A percentile compares a stretch with the other conserved stretches of the same genome.
Evolutionary conservation across 2,113 vertebrate species (phyloP).

Genomic region (Syngnathoides biaculeatus): DNA sequence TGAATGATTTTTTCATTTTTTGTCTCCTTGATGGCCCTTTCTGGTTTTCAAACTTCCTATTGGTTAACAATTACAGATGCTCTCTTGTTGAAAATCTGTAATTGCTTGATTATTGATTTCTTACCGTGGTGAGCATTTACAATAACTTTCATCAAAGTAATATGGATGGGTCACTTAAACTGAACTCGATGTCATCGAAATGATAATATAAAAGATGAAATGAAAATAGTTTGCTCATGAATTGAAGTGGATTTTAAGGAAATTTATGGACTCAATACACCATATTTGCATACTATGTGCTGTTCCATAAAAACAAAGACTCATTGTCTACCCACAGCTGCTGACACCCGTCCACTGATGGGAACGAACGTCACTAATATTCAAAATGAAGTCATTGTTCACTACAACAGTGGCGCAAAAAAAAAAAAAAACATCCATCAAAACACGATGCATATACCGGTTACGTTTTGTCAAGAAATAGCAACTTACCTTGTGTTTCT

Average conservation of each 20-base stretch:
- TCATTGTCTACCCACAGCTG: too few species aligned
- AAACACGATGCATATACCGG: background rate
- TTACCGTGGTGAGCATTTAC: too few species aligned
- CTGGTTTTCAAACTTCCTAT: conserved; percentile 39
- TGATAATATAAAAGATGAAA: background rate
- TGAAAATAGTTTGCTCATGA: background rate
- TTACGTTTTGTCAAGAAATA: background rate
- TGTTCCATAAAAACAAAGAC: background rate
- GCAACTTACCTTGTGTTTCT: background rate
- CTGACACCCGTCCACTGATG: background rate
- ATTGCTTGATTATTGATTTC: too few species aligned
- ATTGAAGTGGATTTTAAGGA: background rate
- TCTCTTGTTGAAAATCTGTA: conserved; percentile 1
- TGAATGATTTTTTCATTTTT: too few species aligned
- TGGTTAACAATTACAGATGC: conserved; percentile 11
- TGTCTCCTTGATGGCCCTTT: conserved; percentile 4
- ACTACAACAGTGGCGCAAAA: background rate
- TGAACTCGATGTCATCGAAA: background rate
- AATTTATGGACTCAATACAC: background rate
- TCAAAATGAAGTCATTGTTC: background rate
- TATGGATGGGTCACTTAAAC: background rate
- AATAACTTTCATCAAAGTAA: too few species aligned
- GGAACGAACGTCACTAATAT: background rate
- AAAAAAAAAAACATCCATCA: background rate
- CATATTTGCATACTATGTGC: too few species aligned